Evolutionary conservation across 2,113 vertebrate genomes (phyloP).

Genomic region (Fregata magnificens): DNA sequence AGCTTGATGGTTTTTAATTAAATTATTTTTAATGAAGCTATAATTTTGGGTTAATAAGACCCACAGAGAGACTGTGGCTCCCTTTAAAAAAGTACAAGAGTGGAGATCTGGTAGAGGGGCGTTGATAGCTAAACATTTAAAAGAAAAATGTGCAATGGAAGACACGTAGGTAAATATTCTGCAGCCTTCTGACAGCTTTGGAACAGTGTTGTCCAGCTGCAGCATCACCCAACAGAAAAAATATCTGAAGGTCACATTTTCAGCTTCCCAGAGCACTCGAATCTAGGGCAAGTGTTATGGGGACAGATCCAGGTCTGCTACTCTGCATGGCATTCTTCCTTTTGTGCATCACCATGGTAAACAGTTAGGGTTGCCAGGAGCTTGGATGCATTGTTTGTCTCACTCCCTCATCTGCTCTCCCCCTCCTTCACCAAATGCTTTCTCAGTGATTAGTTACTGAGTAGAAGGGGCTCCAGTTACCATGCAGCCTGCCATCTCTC

Average conservation of each 20-base stretch:
- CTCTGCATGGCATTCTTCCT: neutral
- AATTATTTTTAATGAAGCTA: neutral
- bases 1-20: neutral
- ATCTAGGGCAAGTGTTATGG: conserved; percentile 31
- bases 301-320: conserved; percentile 10
- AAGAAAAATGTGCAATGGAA: neutral
- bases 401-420: neutral
- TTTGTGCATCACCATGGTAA: conserved; percentile 67
- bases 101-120: neutral
- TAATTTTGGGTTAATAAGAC: neutral
- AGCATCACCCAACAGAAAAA: neutral
- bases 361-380: conserved; percentile 60
- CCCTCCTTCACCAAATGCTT: conserved; percentile 60
- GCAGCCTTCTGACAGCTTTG: neutral
- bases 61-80: neutral
- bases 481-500: conserved; percentile 35
- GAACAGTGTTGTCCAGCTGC: neutral
- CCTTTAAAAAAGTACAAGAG: neutral
- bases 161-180: neutral
- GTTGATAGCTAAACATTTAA: neutral
- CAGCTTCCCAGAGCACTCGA: conserved; percentile 1
- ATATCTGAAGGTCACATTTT: conserved; percentile 26
- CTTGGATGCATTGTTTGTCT: conserved; percentile 38
- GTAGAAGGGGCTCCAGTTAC: conserved; percentile 60
- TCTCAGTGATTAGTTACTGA: conserved; percentile 68